Evolutionary conservation across 1,140 invertebrate genomes (phyloP).

Genomic region (Cotesia vestalis): DNA sequence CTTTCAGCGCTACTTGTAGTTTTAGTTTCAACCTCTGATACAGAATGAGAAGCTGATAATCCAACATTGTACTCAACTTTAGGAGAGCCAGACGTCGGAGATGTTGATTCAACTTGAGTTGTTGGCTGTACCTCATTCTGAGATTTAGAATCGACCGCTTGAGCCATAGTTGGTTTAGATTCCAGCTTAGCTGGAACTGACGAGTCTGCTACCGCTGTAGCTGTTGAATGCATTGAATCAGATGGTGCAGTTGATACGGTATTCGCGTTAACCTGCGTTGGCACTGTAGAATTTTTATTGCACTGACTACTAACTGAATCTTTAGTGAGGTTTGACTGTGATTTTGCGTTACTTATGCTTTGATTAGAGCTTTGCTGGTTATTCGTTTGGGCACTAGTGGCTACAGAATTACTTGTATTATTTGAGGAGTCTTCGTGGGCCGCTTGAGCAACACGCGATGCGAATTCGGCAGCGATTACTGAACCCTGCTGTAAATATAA

Average conservation of each 20-base stretch:
- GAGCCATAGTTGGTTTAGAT: slow-evolving; percentile 42
- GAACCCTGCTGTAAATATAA: slow-evolving; percentile 57
- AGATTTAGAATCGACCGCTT: slow-evolving; percentile 49
- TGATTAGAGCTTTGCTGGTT: slow-evolving; percentile 6
- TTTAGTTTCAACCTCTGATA: slow-evolving; percentile 17
- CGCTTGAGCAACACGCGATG: slow-evolving; percentile 55
- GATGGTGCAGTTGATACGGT: slow-evolving; percentile 43
- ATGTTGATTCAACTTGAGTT: neutral
- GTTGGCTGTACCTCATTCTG: slow-evolving; percentile 43
- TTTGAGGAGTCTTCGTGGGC: slow-evolving; percentile 49
- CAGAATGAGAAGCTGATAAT: neutral
- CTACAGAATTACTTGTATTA: slow-evolving; percentile 26
- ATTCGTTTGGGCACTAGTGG: neutral
- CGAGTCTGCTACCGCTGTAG: no score
- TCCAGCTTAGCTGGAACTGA: slow-evolving; percentile 33
- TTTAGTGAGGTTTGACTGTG: slow-evolving; percentile 43
- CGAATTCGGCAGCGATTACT: slow-evolving; percentile 56
- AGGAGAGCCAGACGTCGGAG: slow-evolving; percentile 24
- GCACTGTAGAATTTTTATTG: slow-evolving; percentile 42
- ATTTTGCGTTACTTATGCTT: slow-evolving; percentile 42
- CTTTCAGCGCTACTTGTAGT: neutral
- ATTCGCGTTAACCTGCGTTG: slow-evolving; percentile 39
- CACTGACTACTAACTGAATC: slow-evolving; percentile 45
- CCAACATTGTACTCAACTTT: slow-evolving; percentile 45
- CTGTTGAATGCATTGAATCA: slow-evolving; percentile 27